phyloP scores from a whole-genome alignment of 2,113 vertebrate species.

The Microtus montanus region DNA sequence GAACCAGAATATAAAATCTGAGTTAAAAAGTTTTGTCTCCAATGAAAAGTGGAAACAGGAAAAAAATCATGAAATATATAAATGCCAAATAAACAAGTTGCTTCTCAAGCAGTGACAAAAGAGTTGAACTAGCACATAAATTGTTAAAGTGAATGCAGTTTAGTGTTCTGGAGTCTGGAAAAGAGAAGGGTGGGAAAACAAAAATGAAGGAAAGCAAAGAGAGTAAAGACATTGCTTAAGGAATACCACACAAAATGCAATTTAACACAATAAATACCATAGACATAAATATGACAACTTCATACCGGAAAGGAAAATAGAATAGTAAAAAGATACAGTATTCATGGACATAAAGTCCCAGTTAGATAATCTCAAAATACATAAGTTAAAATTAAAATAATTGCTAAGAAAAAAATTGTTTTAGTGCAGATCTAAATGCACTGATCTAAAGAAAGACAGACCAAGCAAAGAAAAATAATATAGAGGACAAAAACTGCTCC shows the following conservation, averaged over 20 bases:
- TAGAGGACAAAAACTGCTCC: background rate
- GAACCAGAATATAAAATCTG: slow-evolving; percentile 20
- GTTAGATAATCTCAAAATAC: background rate
- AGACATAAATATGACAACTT: background rate
- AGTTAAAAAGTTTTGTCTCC: background rate
- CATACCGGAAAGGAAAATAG: background rate
- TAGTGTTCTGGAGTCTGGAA: background rate
- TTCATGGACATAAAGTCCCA: background rate
- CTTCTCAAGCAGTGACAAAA: background rate
- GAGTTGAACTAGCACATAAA: background rate
- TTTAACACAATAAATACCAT: background rate
- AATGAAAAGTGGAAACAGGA: background rate
- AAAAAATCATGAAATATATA: background rate
- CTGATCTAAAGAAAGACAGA: background rate
- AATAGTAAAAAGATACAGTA: background rate
- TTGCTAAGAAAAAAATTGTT: background rate
- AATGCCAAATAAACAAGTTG: background rate
- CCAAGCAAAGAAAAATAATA: background rate
- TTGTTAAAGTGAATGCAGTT: background rate
- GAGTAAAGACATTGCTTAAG: background rate
- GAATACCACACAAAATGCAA: background rate
- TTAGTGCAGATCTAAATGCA: background rate
- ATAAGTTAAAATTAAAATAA: background rate
- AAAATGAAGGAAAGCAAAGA: background rate
- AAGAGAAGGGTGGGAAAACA: background rate